Evolutionary conservation across 2,797 vertebrate species (phyloP), one percentile per base, ranked within the genome.

Genomic region (Spea hammondii): DNA sequence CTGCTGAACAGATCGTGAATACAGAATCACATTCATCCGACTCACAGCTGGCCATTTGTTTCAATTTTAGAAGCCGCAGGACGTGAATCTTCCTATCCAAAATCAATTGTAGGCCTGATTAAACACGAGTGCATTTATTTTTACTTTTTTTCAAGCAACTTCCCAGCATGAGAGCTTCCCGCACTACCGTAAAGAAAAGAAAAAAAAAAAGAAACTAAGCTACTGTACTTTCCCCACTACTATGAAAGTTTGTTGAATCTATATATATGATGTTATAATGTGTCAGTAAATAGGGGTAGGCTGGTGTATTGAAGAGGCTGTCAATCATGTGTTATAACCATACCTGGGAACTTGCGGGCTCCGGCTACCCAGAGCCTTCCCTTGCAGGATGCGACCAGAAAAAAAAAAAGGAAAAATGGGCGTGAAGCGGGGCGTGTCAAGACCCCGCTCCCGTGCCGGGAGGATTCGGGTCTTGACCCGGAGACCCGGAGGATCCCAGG

Each of bases 51-150:
- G 73, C 76, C 77, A 71, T 13, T 1, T 50, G 64, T 79, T 70
- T 82, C 65, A 71, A 66, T 78, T 70, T 76, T 83, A 51, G 59
- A 79, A 83, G 55, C 5, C 68, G 54, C 65, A 82, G 83, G 13
- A 82, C 55, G 46, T 55, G 5, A 4, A 45, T 53, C 75, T 69
- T 51, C 67, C 57, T 74, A 78, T 57, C 4, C 5, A 73, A 70
- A 57, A 79, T 65, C 66, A 81, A 62, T 12, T 69, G 17, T 32
- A 83, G 74, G 73, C 60, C 50, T 32, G 46, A 83, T 57, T 78
- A 49, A 45, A 74, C 8, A 62, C 9, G 4, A 49, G 45, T 0
- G 3, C 80, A 67, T 73, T 82, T 79, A 76, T 67, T 64, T 70
- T 55, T 70, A 12, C n/a, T 71, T 79, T 83, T 17, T 69, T 32